Base-by-base conservation (phyloP, 23 tunicate species). In the Pegea sp. region DNA sequence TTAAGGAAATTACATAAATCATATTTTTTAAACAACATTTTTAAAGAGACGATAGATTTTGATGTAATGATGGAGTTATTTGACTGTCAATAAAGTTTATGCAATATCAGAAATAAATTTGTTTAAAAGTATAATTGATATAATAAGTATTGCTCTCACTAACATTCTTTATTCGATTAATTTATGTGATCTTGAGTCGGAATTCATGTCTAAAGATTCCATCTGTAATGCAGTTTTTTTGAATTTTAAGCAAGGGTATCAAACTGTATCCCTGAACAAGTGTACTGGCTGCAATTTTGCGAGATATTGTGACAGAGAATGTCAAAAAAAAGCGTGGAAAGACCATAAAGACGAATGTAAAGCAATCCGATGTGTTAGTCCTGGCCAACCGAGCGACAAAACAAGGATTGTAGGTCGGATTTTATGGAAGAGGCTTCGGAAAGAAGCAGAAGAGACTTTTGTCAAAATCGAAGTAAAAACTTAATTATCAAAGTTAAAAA, bases 301-400 rank as follows among this genome's bases (percentile, higher is more conserved):
- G 5, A 65, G 79, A 22, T 89, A 89, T 54, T 89, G 98, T 67
- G 61, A 42, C 70, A 70, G 69, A 29, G 91, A 77, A 23, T 89
- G 98, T 43, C 98, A 89, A 76, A 70, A 71, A 56, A 71, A 88
- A 49, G 98, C 91, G 28, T 89, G 98, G 98, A 46, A 27, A 31
- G 78, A 62, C 22, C 98, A 89, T 63, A 78, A 78, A 53, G 58
- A 57, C 25, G 98, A 89, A 28, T 89, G 98, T 31, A 58, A 67
- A 1, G 98, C 81, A 4, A 53, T 89, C 27, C 67, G 69, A 48
- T 53, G 84, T 26, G 75, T 84, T 16, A 56, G 51, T 26, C 95
- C 95, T 0, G 76, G 76, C 1, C 57, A 63, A 53, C 87, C 95
- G 4, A 63, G 46, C 5, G 95, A 84, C 62, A 77, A 74, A 48